Conservation (phyloP, 2,797 vertebrate genomes). For the Aulostomus chinensis region DNA sequence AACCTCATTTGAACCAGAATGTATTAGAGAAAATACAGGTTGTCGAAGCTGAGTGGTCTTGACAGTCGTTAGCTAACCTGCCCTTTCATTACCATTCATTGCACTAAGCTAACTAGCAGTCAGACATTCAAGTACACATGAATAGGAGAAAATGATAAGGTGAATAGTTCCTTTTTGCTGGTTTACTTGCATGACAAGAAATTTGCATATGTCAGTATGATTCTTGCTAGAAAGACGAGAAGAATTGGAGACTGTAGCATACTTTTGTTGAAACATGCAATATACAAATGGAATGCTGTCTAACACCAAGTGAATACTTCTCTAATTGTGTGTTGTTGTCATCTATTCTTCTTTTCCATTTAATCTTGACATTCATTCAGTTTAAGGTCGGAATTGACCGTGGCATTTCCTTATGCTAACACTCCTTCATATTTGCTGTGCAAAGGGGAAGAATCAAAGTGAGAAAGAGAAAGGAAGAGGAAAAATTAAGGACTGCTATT, state of each 20-base stretch:
- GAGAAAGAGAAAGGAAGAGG: conserved; percentile 90
- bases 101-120: too few species aligned
- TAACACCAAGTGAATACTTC: conserved; percentile 55
- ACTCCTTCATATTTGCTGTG: conserved; percentile 88
- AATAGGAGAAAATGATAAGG: too few species aligned
- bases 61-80: too few species aligned
- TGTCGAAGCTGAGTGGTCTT: too few species aligned
- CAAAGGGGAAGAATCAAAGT: conserved; percentile 90
- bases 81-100: too few species aligned
- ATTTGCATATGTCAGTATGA: too few species aligned
- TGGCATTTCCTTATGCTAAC: conserved; percentile 83
- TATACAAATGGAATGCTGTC: conserved; percentile 53
- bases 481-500: conserved; percentile 93
- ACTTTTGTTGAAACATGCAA: conserved; percentile 32
- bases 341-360: conserved; percentile 59
- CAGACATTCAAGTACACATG: too few species aligned
- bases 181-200: too few species aligned
- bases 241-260: conserved; percentile 5
- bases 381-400: conserved; percentile 77
- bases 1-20: too few species aligned
- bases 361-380: conserved; percentile 77
- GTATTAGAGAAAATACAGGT: too few species aligned
- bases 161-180: too few species aligned
- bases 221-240: too few species aligned
- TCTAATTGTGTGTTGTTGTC: conserved; percentile 61